Base-by-base conservation (phyloP, 2,888 invertebrate genomes). In the Pedicia rivosa region DNA sequence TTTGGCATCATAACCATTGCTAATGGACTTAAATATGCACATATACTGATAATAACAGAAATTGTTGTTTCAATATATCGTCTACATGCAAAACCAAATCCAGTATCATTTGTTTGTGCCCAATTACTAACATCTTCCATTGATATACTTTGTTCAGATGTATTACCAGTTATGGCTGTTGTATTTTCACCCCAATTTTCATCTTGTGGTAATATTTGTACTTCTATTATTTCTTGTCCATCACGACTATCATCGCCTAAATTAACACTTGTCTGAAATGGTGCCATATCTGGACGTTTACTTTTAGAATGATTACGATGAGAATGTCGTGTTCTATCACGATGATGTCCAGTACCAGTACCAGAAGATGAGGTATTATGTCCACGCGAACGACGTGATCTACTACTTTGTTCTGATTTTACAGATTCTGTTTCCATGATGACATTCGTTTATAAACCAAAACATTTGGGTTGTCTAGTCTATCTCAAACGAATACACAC, bases 151-250 rank as follows among this genome's bases (percentile, higher is more conserved):
- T 90, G 88, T 55, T 94, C 95, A 0, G 90, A 92, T 2, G 94
- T 94, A 52, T 92, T 92, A 8, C 92, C 94, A 0, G 95, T 95
- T 22, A 95, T 80, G 2, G 92, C 94, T 1, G 95, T 95, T 1
- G 94, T 94, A 51, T 90, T 94, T 59, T 95, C 95, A n/a, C 90
- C 92, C 95, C 95, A 95, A 59, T 92, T 92, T 53, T 95, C 95
- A 63, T 95, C 95, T 64, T 92, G 83, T 0, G 91, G 91, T 40
- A 94, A 63, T 46, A 94, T 92, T 65, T 94, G 92, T 25, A 94
- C 92, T 65, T 94, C 92, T 34, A 94, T 91, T 9, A 90, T 82
- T 62, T 91, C 90, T 54, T 87, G 87, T 0, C 84, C 84, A 43
- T 84, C 78, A 37, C 77, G 62, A 2, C 68, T 67, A 46, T 78